Percentiles rank a stretch among this genome's conserved stretches.
Conservation (phyloP, 2,888 invertebrate species). For the Diarsia mendica region DNA sequence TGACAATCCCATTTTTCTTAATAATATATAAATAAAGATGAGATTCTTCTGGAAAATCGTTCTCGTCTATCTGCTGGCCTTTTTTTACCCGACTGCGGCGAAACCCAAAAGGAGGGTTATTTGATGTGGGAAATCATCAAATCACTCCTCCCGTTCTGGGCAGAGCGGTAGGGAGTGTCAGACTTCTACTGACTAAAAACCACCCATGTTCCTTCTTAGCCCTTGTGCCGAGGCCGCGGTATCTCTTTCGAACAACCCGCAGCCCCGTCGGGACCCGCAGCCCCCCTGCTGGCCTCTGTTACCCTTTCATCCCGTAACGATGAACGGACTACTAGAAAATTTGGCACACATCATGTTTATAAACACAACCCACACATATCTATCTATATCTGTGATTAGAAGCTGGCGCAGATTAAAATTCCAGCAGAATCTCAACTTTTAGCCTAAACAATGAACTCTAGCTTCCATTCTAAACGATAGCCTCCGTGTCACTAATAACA, state of each 20-base stretch:
- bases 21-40: not conserved
- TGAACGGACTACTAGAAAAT: not conserved
- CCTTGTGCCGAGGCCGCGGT: too few relatives aligned
- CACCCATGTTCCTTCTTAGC: too few relatives aligned
- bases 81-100: too few relatives aligned
- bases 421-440: constrained; percentile 31
- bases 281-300: not conserved
- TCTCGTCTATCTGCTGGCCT: not conserved
- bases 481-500: constrained; percentile 94
- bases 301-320: not conserved
- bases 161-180: too few relatives aligned
- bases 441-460: too few relatives aligned
- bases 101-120: too few relatives aligned
- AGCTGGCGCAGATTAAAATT: not conserved
- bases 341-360: not conserved
- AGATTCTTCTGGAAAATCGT: constrained; percentile 27
- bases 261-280: too few relatives aligned
- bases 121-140: too few relatives aligned
- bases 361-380: not conserved
- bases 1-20: not conserved
- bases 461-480: constrained; percentile 87
- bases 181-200: too few relatives aligned
- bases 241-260: too few relatives aligned
- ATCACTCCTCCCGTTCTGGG: too few relatives aligned
- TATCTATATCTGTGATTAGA: too few relatives aligned